phyloP scores from a whole-genome alignment of 1,140 invertebrate genomes.

The Ridgeia piscesae region DNA sequence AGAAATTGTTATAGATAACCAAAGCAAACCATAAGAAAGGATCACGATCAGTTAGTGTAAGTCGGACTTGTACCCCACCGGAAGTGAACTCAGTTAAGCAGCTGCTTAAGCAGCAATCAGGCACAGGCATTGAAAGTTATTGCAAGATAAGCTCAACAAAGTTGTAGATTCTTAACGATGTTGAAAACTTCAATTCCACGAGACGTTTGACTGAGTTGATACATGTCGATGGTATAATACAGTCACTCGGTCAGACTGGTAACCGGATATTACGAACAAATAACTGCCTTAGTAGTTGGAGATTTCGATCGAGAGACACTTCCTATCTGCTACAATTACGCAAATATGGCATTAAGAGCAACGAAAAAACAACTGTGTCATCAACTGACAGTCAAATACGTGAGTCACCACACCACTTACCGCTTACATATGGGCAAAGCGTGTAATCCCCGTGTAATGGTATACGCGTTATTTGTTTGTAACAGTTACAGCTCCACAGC shows the following conservation, averaged over 20 bases:
- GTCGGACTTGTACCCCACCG: background rate
- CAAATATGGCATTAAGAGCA: background rate
- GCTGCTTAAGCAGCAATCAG: background rate
- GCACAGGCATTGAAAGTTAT: background rate
- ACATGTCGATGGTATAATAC: too few species aligned
- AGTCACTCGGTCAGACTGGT: too few species aligned
- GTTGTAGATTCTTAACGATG: too few species aligned
- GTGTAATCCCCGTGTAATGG: too few species aligned
- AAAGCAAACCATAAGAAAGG: background rate
- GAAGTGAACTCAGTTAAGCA: background rate
- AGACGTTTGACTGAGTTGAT: too few species aligned
- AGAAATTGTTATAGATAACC: background rate
- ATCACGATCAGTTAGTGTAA: background rate
- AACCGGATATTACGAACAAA: background rate
- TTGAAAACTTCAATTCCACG: background rate
- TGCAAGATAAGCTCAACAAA: background rate
- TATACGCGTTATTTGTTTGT: too few species aligned
- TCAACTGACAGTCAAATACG: too few species aligned
- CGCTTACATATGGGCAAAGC: too few species aligned
- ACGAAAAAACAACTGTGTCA: background rate
- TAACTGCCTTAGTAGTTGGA: background rate
- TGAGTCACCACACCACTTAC: too few species aligned
- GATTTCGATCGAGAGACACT: background rate
- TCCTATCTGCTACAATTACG: background rate
- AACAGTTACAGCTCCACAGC: background rate